A percentile compares a stretch with the other conserved stretches of the same genome.
Conservation (phyloP, 2,888 invertebrate genomes). For the Netelia inedita region DNA sequence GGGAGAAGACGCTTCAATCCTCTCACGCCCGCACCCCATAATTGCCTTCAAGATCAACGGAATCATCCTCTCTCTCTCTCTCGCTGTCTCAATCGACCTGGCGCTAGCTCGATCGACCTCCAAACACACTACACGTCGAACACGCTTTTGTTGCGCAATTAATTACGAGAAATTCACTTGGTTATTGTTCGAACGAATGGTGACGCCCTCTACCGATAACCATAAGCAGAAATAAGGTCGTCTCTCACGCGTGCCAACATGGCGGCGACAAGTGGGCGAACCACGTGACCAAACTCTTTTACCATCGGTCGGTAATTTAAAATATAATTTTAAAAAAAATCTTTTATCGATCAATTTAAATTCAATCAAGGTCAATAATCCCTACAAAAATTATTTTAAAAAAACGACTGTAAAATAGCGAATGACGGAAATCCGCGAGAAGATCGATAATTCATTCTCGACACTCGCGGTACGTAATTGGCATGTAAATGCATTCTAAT, state of each 20-base stretch:
- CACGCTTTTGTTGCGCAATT: conserved; percentile 47
- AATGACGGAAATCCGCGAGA: neutral
- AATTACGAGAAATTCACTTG: conserved; percentile 16
- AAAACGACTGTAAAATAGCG: neutral
- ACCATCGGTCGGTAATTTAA: neutral
- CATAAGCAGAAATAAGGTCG: neutral
- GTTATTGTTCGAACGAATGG: neutral
- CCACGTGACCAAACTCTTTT: neutral
- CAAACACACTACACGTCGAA: conserved; percentile 17
- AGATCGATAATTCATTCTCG: neutral
- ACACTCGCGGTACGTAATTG: conserved; percentile 14
- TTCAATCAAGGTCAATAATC: too few relatives aligned
- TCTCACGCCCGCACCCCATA: conserved; percentile 58
- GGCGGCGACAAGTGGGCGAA: neutral
- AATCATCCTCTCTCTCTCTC: conserved; percentile 27
- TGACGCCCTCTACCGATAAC: neutral
- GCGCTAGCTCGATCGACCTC: conserved; percentile 51
- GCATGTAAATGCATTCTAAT: conserved; percentile 72
- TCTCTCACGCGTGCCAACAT: neutral
- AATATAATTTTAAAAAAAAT: too few relatives aligned
- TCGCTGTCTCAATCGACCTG: conserved; percentile 32
- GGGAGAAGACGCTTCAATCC: conserved; percentile 58
- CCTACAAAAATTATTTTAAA: too few relatives aligned
- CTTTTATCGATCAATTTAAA: too few relatives aligned
- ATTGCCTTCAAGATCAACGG: conserved; percentile 63